A percentile compares a stretch with the other conserved stretches of the same genome.
phyloP scores from a whole-genome alignment of 1,140 invertebrate genomes.

The Neomicropteryx cornuta region DNA sequence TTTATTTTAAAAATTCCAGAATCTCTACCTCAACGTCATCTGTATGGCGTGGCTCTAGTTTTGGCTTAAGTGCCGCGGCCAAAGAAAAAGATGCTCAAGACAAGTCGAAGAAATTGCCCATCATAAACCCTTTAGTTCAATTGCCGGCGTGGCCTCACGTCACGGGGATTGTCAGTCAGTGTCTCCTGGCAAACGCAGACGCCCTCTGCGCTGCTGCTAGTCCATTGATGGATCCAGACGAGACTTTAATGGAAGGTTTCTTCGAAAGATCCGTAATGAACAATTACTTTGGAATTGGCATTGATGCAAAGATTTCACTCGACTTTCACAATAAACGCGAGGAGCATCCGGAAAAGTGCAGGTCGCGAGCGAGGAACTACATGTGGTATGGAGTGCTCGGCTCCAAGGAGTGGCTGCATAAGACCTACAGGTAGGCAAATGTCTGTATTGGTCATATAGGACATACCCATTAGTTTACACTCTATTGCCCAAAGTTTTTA shows the following conservation, averaged over 20 bases:
- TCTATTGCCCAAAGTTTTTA: no score
- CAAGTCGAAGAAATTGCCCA: conserved; percentile 63
- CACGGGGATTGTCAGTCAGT: conserved; percentile 42
- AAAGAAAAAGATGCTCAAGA: conserved; percentile 27
- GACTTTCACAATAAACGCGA: conserved; percentile 97
- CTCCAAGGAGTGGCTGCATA: conserved; percentile 80
- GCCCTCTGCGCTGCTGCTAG: conserved; percentile 89
- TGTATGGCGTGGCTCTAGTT: conserved; percentile 37
- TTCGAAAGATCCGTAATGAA: conserved; percentile 96
- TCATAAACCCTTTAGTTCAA: conserved; percentile 80
- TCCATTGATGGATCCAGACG: conserved; percentile 85
- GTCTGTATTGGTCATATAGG: no score
- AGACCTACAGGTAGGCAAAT: conserved; percentile 80
- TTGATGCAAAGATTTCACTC: conserved; percentile 95
- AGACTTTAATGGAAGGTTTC: conserved; percentile 82
- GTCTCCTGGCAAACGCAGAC: conserved; percentile 90
- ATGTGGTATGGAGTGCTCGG: conserved; percentile 97
- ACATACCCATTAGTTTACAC: no score
- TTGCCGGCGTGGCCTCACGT: conserved; percentile 79
- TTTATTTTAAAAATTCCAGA: conserved; percentile 22
- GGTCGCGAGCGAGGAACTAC: conserved; percentile 87
- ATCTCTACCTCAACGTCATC: conserved; percentile 39
- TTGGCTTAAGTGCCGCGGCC: conserved; percentile 13
- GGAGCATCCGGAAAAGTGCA: conserved; percentile 95
- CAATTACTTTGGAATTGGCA: conserved; percentile 98